Percentiles rank a stretch among this genome's conserved stretches.
These are phyloP conservation scores for Autographa pulchrina DNA, from an alignment of 2,888 invertebrate species.

Conservation along the genomic window DNA sequence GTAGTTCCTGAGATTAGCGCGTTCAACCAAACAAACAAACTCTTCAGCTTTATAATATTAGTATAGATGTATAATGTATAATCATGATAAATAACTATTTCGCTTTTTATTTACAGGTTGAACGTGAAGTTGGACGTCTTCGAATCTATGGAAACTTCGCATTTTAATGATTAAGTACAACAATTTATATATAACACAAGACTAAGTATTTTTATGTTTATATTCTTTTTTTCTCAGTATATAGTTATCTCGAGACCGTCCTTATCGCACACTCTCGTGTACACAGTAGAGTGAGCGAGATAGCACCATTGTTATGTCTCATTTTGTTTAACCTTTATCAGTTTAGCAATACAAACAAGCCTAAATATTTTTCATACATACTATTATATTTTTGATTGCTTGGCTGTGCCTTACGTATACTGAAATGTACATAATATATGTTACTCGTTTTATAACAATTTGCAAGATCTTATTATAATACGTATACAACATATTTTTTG, in stretches of 20 bases:
- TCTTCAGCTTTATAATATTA: no score
- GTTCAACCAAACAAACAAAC: no score
- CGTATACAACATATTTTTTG: slow-evolving; percentile 27
- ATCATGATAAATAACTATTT: no score
- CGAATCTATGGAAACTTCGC: slow-evolving; percentile 91
- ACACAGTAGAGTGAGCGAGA: background rate
- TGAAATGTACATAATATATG: slow-evolving; percentile 39
- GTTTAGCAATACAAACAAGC: slow-evolving; percentile 24
- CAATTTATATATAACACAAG: slow-evolving; percentile 29
- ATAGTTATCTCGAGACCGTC: slow-evolving; percentile 18
- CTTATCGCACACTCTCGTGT: background rate
- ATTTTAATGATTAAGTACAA: slow-evolving; percentile 87
- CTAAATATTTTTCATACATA: slow-evolving; percentile 26
- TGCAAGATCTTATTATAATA: slow-evolving; percentile 45
- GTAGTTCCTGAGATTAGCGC: no score
- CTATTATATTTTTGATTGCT: slow-evolving; percentile 59
- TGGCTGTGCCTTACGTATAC: slow-evolving; percentile 74
- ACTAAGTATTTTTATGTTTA: slow-evolving; percentile 42
- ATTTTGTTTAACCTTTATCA: slow-evolving; percentile 25
- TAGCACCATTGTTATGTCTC: background rate
- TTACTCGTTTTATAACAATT: slow-evolving; percentile 48
- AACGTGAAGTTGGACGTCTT: slow-evolving; percentile 89
- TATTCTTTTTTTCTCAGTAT: slow-evolving; percentile 14
- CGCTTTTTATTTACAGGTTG: slow-evolving; percentile 85
- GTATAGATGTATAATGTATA: no score